These are phyloP conservation scores for Poecilus cupreus DNA, from an alignment of 2,888 invertebrate species.

Conservation along the genomic window DNA sequence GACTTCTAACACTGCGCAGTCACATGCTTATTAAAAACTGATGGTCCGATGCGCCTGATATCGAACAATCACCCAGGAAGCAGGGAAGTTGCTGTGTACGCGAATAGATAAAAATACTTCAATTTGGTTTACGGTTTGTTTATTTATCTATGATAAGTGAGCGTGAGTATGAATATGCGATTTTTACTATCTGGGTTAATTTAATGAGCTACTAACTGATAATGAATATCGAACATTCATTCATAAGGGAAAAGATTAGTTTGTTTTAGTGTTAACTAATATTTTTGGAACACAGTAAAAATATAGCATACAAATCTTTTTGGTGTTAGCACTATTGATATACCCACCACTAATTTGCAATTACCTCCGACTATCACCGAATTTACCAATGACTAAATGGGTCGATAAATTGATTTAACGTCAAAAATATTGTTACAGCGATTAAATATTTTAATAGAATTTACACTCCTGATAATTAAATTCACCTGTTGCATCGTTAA, in stretches of 20 bases:
- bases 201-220: background rate
- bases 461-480: background rate
- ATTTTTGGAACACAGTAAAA: too few relatives aligned
- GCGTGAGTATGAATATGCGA: constrained; percentile 24
- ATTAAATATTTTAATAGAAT: background rate
- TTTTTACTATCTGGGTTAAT: constrained; percentile 4
- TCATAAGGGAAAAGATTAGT: too few relatives aligned
- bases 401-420: background rate
- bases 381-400: too few relatives aligned
- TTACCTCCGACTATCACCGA: too few relatives aligned
- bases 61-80: background rate
- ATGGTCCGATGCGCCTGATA: background rate
- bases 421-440: background rate
- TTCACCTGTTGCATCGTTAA: constrained; percentile 3
- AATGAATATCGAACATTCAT: too few relatives aligned
- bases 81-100: background rate
- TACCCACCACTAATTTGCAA: too few relatives aligned
- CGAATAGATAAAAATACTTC: constrained; percentile 40
- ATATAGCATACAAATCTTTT: too few relatives aligned
- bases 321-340: too few relatives aligned
- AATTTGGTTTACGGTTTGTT: constrained; percentile 11
- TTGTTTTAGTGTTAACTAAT: too few relatives aligned
- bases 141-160: constrained; percentile 32
- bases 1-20: constrained; percentile 8
- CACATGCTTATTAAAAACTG: constrained; percentile 42